Conservation (phyloP, 2,797 vertebrate genomes). For the Chaenodraco wilsoni region DNA sequence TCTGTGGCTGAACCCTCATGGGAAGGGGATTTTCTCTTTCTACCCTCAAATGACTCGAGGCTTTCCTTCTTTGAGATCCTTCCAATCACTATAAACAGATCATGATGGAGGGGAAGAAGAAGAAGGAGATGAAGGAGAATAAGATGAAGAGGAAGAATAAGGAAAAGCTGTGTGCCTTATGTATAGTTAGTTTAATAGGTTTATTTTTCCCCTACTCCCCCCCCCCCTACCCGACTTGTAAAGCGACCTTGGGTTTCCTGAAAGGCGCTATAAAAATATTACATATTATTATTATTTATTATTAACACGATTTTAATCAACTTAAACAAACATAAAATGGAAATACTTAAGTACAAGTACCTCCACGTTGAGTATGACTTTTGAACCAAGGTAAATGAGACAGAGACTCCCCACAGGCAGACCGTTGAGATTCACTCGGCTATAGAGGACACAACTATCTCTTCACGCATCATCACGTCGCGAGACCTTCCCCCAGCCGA, state of each 20-base stretch:
- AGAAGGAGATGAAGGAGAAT: no score
- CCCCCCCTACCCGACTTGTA: no score
- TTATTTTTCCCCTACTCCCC: no score
- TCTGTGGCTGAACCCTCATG: background rate
- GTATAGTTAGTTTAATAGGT: no score
- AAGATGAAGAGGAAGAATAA: no score
- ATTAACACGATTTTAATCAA: no score
- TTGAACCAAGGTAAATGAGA: background rate
- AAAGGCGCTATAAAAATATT: no score
- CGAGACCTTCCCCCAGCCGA: constrained; percentile 43
- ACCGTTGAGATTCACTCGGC: constrained; percentile 28
- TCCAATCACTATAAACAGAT: constrained; percentile 22
- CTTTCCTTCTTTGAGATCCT: constrained; percentile 6
- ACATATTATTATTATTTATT: no score
- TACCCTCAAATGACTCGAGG: constrained; percentile 12
- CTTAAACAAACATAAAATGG: background rate
- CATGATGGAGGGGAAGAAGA: constrained; percentile 8
- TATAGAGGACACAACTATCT: constrained; percentile 58
- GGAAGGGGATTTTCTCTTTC: constrained; percentile 9
- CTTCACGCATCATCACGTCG: constrained; percentile 28
- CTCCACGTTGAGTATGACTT: background rate
- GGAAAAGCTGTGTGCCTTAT: no score
- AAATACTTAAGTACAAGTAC: background rate
- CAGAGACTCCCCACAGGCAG: background rate
- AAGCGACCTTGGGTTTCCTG: no score